Evolutionary conservation across 1,140 invertebrate species (phyloP).

Genomic region (Nasonia longicornis): DNA sequence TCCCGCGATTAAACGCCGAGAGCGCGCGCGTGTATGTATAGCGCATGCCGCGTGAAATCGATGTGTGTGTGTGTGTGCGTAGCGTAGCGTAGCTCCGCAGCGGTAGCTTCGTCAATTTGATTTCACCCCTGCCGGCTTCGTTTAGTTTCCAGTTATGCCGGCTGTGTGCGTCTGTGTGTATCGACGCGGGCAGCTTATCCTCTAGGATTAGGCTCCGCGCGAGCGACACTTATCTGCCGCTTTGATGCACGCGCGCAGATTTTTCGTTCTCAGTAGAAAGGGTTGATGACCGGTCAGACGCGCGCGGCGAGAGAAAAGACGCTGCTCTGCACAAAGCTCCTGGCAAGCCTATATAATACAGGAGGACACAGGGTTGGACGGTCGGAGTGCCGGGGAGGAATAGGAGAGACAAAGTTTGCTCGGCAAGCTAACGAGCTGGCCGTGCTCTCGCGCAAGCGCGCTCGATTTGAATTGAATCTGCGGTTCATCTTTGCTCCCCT

Average conservation of each 20-base stretch:
- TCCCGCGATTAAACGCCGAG: slow-evolving; percentile 57
- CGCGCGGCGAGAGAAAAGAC: not conserved
- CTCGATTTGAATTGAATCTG: slow-evolving; percentile 48
- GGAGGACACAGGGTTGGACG: not conserved
- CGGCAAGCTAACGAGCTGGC: slow-evolving; percentile 23
- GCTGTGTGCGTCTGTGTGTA: not conserved
- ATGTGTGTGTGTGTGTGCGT: not conserved
- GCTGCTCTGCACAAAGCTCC: not conserved
- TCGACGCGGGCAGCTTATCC: not conserved
- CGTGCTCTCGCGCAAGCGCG: not conserved
- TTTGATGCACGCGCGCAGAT: not conserved
- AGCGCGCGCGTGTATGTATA: not conserved
- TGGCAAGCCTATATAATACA: not conserved
- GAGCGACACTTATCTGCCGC: slow-evolving; percentile 17
- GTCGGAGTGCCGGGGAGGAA: not conserved
- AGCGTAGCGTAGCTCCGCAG: slow-evolving; percentile 12
- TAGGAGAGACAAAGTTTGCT: slow-evolving; percentile 15
- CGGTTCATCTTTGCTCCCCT: slow-evolving; percentile 44
- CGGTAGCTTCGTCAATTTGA: slow-evolving; percentile 43
- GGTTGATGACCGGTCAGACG: not conserved
- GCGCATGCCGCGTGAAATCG: slow-evolving; percentile 13
- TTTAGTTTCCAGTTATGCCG: slow-evolving; percentile 21
- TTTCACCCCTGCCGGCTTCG: slow-evolving; percentile 11
- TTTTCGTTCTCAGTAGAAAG: not conserved
- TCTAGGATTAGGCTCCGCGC: not conserved